phyloP scores from a whole-genome alignment of 2,888 invertebrate species.

The Neoscelio sp. region DNA sequence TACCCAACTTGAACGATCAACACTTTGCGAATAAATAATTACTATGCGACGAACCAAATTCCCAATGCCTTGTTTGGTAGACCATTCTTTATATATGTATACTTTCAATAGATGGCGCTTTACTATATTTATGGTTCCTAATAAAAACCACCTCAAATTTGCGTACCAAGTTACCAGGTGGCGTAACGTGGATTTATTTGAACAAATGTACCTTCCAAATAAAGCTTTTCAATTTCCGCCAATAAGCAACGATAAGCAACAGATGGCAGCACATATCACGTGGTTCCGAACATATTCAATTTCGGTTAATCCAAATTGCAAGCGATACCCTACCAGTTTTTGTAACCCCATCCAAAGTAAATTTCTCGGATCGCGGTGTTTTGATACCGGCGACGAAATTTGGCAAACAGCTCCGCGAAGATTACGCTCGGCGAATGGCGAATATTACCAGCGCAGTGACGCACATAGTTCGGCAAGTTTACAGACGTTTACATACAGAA shows the following conservation, averaged over 20 bases:
- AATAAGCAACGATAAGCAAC: neutral
- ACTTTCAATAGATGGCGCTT: too few relatives aligned
- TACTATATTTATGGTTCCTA: too few relatives aligned
- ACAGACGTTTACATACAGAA: conserved; percentile 18
- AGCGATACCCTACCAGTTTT: too few relatives aligned
- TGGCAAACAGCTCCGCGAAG: conserved; percentile 58
- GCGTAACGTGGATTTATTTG: too few relatives aligned
- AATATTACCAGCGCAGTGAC: conserved; percentile 3
- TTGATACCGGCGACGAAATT: neutral
- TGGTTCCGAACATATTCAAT: too few relatives aligned
- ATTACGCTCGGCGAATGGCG: conserved; percentile 32
- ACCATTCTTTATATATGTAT: too few relatives aligned
- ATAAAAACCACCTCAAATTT: too few relatives aligned
- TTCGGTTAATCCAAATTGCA: neutral
- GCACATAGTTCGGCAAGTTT: conserved; percentile 11
- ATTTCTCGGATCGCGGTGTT: neutral
- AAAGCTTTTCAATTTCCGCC: neutral
- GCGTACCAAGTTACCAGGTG: too few relatives aligned
- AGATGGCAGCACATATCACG: conserved; percentile 3
- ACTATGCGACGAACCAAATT: too few relatives aligned
- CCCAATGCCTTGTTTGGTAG: too few relatives aligned
- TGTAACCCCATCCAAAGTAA: conserved; percentile 1
- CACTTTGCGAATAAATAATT: too few relatives aligned
- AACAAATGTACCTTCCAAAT: too few relatives aligned
- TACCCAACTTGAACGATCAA: conserved; percentile 8